Evolutionary conservation across 2,113 vertebrate genomes (phyloP), one percentile per base, ranked within the genome.

Genomic region (Apus apus): DNA sequence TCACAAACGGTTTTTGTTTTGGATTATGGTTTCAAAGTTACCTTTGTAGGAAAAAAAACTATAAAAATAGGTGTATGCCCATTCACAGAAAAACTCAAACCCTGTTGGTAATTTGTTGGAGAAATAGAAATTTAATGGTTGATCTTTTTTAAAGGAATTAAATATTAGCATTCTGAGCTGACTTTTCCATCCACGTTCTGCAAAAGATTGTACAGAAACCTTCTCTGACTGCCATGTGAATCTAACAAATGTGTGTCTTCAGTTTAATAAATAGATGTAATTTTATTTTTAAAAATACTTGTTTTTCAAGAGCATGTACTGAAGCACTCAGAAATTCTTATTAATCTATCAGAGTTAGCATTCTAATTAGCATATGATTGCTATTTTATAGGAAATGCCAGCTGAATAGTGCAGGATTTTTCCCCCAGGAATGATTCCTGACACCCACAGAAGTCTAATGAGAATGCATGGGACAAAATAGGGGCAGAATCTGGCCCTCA

Each of bases 261-360:
- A 74, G 51, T 13, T 36, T 80, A 67, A 74, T 64, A 80, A 88
- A 80, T 51, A 43, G 83, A 45, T 66, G 46, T 27, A 29, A 43
- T 70, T 85, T 87, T 80, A 17, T 62, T 85, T 76, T 91, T 51
- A 8, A 50, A 79, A 88, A 87, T 32, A 38, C 6, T 3, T 83
- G 30, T 32, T 90, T 88, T 90, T 77, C 82, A 71, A 72, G 38
- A 92, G 64, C 71, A 56, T 67, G 30, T 27, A 77, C 60, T 45
- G 56, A 90, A 79, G 29, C 36, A 77, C 62, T 77, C 27, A 66
- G 60, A 88, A 96, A 95, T 87, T 93, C 82, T 90, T 78, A 89
- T 74, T 93, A 87, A 92, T 54, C 58, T 83, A 46, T 46, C 61
- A 40, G 46, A 79, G 22, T 72, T 83, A 88, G 21, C 50, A 76